A percentile compares a stretch with the other conserved stretches of the same genome.
These are phyloP conservation scores for Pocillopora meandrina DNA, from an alignment of 92 coral and sea anemone genomes.

Conservation along the genomic window DNA sequence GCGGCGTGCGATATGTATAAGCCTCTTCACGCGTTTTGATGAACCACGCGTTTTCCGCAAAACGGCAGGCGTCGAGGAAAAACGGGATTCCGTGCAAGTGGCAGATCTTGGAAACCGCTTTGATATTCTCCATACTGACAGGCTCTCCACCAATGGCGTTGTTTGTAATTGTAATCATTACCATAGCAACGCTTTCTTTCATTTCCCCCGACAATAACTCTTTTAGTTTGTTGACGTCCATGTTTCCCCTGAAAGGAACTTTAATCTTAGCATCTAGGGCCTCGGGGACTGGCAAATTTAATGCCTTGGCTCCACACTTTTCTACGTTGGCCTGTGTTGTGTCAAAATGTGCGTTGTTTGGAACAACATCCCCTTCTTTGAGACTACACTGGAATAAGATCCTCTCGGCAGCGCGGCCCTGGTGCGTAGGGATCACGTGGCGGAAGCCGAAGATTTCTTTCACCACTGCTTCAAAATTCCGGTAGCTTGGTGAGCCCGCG, in stretches of 20 bases:
- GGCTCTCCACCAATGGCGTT: conserved; percentile 56
- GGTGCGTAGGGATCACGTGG: conserved; percentile 59
- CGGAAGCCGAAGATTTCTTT: conserved; percentile 56
- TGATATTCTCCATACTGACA: conserved; percentile 59
- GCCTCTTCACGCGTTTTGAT: conserved; percentile 51
- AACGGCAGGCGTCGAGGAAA: conserved; percentile 63
- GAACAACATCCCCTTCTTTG: conserved; percentile 37
- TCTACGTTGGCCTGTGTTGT: conserved; percentile 55
- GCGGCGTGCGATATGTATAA: conserved; percentile 37
- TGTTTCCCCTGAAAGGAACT: conserved; percentile 42
- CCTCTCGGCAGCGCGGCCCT: conserved; percentile 65
- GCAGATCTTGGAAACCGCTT: conserved; percentile 52
- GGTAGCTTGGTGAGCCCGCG: conserved; percentile 60
- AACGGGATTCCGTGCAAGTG: conserved; percentile 42
- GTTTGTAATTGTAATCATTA: conserved; percentile 47
- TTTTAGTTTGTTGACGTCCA: conserved; percentile 27
- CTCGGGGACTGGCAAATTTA: conserved; percentile 41
- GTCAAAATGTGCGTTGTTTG: conserved; percentile 54
- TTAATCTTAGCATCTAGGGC: conserved; percentile 19
- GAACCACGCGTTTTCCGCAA: conserved; percentile 63
- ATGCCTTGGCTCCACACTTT: conserved; percentile 35
- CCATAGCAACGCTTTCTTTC: conserved; percentile 32
- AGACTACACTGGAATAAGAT: conserved; percentile 38
- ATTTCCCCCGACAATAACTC: conserved; percentile 19
- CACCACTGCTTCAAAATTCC: conserved; percentile 46